phyloP scores from a whole-genome alignment of 2,113 vertebrate species.

The Tachysurus vachellii region DNA sequence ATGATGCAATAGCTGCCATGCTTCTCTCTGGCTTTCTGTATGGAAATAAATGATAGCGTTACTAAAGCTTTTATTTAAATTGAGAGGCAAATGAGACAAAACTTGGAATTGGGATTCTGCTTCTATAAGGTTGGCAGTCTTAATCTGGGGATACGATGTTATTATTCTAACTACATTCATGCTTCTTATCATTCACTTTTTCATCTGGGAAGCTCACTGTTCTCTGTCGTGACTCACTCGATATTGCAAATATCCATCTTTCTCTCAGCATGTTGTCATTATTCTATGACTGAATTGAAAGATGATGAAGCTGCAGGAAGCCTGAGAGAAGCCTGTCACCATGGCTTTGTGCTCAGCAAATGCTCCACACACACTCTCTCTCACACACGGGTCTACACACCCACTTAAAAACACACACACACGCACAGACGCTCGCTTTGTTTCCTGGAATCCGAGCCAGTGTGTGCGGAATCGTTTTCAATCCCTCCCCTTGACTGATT shows the following conservation, averaged over 20 bases:
- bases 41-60: neutral
- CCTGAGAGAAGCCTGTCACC: conserved; percentile 30
- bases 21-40: neutral
- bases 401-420: neutral
- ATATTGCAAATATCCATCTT: conserved; percentile 35
- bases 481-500: conserved; percentile 1
- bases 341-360: conserved; percentile 32
- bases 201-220: neutral
- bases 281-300: conserved; percentile 18
- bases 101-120: neutral
- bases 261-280: conserved; percentile 31
- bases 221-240: neutral
- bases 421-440: neutral
- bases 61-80: neutral
- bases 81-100: neutral
- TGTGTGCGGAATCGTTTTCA: conserved; percentile 6
- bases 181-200: neutral
- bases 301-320: conserved; percentile 32
- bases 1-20: neutral
- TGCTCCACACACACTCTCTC: neutral
- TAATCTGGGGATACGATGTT: neutral
- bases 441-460: neutral
- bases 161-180: neutral
- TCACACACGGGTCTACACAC: neutral
- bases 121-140: neutral